Base-by-base conservation (phyloP, 2,888 invertebrate genomes). In the Blera fallax region DNA sequence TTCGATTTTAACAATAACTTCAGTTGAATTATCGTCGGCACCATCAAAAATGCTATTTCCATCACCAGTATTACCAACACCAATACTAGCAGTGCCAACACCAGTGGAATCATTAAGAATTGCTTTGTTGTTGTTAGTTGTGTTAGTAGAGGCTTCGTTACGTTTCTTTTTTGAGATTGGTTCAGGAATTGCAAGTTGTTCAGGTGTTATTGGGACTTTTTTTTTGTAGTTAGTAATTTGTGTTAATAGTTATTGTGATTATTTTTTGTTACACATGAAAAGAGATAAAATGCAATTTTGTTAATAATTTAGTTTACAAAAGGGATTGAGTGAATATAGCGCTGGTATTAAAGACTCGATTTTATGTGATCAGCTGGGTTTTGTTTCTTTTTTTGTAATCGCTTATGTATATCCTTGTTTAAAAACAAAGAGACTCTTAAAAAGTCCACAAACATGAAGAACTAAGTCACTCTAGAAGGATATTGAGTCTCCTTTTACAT, bases 1-100 rank as follows among this genome's bases (percentile, higher is more conserved):
- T 87, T 91, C 91, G 56, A 91, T 91, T 84, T 91, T 91, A 1
- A 91, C 91, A 72, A 91, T 90, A 76, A 91, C 90, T 82, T 91
- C 91, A 58, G 91, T 91, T 88, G 90, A 90, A 29, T 89, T 88
- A 69, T 91, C 91, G 58, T 91, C 91, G 45, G 89, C 89, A 50
- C 89, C 89, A 56, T 91, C 91, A 74, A 90, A 85, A 27, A 65
- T 81, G 27, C 76, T 85, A 32, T 32, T 29, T 8, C 73, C 81
- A 52, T 87, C 87, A 76, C 74, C 62, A 69, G 43, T 77, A 32
- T 77, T 80, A 43, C 67, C 82, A 77, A 52, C 81, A 69, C 64
- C 78, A 62, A 65, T 72, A 43, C 27, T 74, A 29, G 48, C 14
- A 24, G 24, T 11, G 37, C 64, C 62, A 62, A 24, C 54, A 45